Base-by-base conservation (phyloP, 2,888 invertebrate species). In the Harmothoe impar region DNA sequence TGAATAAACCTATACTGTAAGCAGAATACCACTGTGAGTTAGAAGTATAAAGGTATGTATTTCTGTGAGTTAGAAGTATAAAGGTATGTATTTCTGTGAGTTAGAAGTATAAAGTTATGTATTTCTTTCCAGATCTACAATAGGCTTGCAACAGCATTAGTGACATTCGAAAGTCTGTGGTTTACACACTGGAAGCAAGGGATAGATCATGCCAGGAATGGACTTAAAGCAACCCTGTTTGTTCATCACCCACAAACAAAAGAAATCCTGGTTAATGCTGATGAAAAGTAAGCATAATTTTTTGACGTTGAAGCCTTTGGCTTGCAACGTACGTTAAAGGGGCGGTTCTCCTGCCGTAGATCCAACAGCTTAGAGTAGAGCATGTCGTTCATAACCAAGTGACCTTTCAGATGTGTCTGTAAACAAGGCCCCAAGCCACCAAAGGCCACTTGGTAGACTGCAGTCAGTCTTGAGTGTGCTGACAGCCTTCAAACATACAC, bases 161-260 rank as follows among this genome's bases (percentile, higher is more conserved):
- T 95, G 20, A 95, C 95, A 0, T 96, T 95, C 93, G 96, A 96
- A 92, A 95, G 95, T 91, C 92, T 95, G 33, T 96, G 95, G 95
- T 94, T 95, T 90, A 94, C 94, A 0, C 94, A 94, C 92, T 96
- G 95, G 95, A 95, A 94, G 92, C 93, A 92, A 77, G 93, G 93
- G 56, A 95, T 96, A 77, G 95, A 96, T 52, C 93, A 94, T 62
- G 95, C 95, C 5, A 92, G 93, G 81, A 94, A 94, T 91, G 95
- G 95, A 33, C 93, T 96, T 29, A 93, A 94, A 89, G 95, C 95
- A 0, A 95, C 95, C 0, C 93, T 95, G 89, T 94, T 95, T 93
- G 93, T 95, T 23, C 93, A 94, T 89, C 95, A 95, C 91, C 95
- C 94, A 52, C 93, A 93, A 5, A 95, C 94, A 23, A 94, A 93